Evolutionary conservation across 2,797 vertebrate species (phyloP), one percentile per base, ranked within the genome.

Genomic region (Sebastiscus tertius): DNA sequence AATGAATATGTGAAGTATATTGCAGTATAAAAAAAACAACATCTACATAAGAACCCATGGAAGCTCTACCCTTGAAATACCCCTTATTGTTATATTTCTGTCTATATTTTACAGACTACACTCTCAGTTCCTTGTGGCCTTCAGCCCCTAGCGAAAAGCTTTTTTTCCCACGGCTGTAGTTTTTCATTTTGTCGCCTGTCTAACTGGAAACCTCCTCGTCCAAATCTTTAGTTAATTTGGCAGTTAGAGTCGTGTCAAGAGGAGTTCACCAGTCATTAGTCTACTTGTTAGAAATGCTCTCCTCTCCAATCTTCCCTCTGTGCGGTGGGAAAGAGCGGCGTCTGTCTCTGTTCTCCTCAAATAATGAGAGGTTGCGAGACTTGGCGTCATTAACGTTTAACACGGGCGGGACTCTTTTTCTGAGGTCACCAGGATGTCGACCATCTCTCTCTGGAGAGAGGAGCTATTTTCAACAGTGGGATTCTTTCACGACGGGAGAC

Each of bases 351-450:
- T 69, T 80, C 72, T 68, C 33, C 63, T 77, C 59, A 22, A 85
- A 88, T 90, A 87, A 91, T 90, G 64, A 90, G 80, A 84, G 81
- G 85, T 87, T 86, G 68, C 60, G 85, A 81, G 84, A 82, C 62
- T 64, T 58, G 66, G 72, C 59, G 10, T 79, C 82, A 78, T 86
- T 86, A 80, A 81, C 77, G 27, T 77, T 82, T 72, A 80, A 82
- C 77, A 71, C 34, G 76, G 85, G 83, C 24, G 86, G 84, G 71
- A 29, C 67, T 65, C 68, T 65, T 58, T 65, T 58, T 29, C 58
- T 61, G 62, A 75, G 84, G 75, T 85, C 72, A 79, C 65, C 11
- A 24, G 66, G 49, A 80, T 72, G 80, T 82, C 56, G 42, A 77
- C 74, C 54, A 60, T 81, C 54, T 71, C 76, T 76, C 39, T 42